Conservation (phyloP, 2,797 vertebrate genomes). For the Megaceryle alcyon region DNA sequence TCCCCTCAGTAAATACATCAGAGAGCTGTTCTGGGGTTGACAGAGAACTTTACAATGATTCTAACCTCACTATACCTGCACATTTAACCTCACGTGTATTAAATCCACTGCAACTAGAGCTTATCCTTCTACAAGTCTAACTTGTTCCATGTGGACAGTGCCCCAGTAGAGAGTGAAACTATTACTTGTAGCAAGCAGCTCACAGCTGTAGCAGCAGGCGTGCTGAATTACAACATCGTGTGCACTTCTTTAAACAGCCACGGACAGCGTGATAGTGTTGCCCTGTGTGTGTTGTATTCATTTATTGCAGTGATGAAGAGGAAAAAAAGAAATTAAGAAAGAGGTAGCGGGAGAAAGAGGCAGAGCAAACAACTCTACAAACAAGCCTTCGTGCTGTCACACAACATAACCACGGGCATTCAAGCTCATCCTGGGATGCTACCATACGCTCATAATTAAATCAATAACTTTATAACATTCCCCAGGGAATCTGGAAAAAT, state of each 20-base stretch:
- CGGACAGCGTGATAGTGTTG: rapidly evolving
- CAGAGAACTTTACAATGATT: neutral
- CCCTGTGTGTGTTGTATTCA: neutral
- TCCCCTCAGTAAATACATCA: neutral
- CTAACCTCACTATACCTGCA: neutral
- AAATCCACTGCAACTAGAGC: neutral
- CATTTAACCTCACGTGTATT: neutral
- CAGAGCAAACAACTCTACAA: neutral
- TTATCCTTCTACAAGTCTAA: neutral
- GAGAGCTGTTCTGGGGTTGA: neutral
- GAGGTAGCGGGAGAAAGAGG: neutral
- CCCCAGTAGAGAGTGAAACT: neutral
- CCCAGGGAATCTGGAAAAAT: neutral
- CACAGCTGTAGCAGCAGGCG: neutral
- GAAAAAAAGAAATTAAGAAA: neutral
- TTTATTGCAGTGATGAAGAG: neutral
- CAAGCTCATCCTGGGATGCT: neutral
- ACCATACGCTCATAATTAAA: neutral
- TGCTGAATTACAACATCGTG: neutral
- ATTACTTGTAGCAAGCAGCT: neutral
- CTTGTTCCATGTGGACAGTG: neutral
- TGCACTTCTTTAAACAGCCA: neutral
- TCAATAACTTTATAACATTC: neutral
- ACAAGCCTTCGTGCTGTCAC: neutral
- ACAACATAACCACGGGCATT: neutral